Conservation (phyloP, 2,113 vertebrate species). For the Cinclus cinclus region DNA sequence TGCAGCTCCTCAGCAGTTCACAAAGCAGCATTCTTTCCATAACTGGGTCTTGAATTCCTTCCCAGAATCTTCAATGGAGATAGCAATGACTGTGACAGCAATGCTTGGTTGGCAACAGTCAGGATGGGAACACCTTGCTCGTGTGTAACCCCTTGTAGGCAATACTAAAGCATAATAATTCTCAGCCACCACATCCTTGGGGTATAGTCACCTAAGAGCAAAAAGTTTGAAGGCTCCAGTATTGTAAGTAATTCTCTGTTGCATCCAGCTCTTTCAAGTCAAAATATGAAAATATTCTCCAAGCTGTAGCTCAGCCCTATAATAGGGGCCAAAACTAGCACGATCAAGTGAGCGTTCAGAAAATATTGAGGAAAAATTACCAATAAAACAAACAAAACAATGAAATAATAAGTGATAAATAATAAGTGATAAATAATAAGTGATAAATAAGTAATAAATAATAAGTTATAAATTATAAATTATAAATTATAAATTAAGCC, state of each 20-base stretch:
- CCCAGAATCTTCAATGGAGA: background rate
- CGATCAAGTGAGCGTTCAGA: background rate
- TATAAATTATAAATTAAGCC: background rate
- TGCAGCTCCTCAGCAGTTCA: background rate
- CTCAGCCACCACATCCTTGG: background rate
- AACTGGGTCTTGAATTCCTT: background rate
- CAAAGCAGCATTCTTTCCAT: background rate
- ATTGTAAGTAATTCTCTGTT: background rate
- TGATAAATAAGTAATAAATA: too few relatives aligned
- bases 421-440: too few relatives aligned
- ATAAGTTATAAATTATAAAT: too few relatives aligned
- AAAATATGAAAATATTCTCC: background rate
- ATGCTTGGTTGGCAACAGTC: too few relatives aligned
- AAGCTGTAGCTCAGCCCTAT: background rate
- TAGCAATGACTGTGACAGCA: background rate
- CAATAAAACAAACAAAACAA: background rate
- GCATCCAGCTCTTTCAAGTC: background rate
- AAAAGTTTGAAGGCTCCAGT: background rate
- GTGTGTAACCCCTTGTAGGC: background rate
- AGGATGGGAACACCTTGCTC: fast-evolving
- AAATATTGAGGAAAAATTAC: background rate
- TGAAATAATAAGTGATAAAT: too few relatives aligned
- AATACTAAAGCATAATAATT: background rate
- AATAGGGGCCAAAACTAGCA: background rate
- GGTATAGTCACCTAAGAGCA: background rate